Evolutionary conservation across 2,888 invertebrate genomes (phyloP).

Genomic region (Catocala sponsa): DNA sequence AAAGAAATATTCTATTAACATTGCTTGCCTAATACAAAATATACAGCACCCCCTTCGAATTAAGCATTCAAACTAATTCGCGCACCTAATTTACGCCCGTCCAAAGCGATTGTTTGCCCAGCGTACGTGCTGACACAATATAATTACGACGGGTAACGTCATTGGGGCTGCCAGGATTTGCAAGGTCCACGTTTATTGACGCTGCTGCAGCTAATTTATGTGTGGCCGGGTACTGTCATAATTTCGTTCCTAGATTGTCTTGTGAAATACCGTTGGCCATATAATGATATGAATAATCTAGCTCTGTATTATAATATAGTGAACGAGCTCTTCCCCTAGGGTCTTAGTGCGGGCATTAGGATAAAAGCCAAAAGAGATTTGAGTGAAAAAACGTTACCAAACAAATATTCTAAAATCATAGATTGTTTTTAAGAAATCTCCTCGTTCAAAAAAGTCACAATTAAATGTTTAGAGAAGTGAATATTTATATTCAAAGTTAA

Average conservation of each 20-base stretch:
- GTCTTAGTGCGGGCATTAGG: too few relatives aligned
- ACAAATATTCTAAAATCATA: too few relatives aligned
- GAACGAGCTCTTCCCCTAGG: too few relatives aligned
- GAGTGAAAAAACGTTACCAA: too few relatives aligned
- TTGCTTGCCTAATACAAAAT: constrained; percentile 24
- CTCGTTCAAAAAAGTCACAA: too few relatives aligned
- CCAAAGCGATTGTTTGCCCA: constrained; percentile 45
- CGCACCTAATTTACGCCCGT: constrained; percentile 46
- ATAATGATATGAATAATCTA: too few relatives aligned
- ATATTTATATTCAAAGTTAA: too few relatives aligned
- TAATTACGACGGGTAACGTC: constrained; percentile 47
- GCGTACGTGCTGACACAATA: constrained; percentile 41
- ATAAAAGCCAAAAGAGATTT: too few relatives aligned
- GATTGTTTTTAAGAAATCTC: too few relatives aligned
- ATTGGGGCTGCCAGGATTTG: constrained; percentile 40
- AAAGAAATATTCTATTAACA: constrained; percentile 10
- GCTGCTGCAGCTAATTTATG: constrained; percentile 29
- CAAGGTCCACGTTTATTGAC: constrained; percentile 35
- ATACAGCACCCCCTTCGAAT: constrained; percentile 35
- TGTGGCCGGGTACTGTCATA: constrained; percentile 18
- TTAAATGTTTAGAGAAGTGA: too few relatives aligned
- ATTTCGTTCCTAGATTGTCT: constrained; percentile 1
- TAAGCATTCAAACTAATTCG: constrained; percentile 52
- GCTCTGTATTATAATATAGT: too few relatives aligned
- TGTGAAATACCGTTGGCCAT: neutral